Evolutionary conservation across 2,797 vertebrate genomes (phyloP), one percentile per base, ranked within the genome.

Genomic region (Potorous gilbertii): DNA sequence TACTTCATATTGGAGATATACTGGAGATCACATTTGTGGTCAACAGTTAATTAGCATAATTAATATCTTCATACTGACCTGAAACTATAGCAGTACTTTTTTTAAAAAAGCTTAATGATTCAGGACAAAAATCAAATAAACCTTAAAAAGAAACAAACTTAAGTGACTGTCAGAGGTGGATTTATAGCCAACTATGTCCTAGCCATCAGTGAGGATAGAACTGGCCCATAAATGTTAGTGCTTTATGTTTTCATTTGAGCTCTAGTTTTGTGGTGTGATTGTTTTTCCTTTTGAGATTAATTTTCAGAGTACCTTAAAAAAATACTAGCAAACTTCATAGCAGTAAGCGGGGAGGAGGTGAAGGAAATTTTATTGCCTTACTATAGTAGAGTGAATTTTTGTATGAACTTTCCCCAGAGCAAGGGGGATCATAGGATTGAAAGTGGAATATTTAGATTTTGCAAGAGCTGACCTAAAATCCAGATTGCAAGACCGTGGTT

Each of bases 121-220:
- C 18, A 92, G 93, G 59, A 55, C 52, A 13, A 66, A 94, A 94
- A 24, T 40, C 10, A 93, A 55, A 31, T 27, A 50, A 56, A 34
- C 34, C 55, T 81, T 55, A 0, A 16, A 54, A 59, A 74, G n/a
- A 94, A 34, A 29, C 52, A 57, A 46, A 5, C 90, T 91, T 16
- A 5, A 10, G 12, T 24, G 14, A 55, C 27, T 24, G 0, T 55
- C 55, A 11, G 4, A 6, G 74, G 92, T 5, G 0, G 52, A 55
- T 28, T 28, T 46, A 46, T 13, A 24, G 50, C 1, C 11, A n/a
- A 54, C 0, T 54, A 5, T 31, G 18, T 40, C 91, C 13, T 16
- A 12, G 28, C 55, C 12, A 0, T 89, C 62, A 18, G 0, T 10
- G 54, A 10, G 40, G 14, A 6, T 1, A 9, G 87, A 11, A 0